Percentiles rank a stretch among this genome's conserved stretches.
phyloP scores from a whole-genome alignment of 2,888 invertebrate species.

The Protodeltote pygarga region DNA sequence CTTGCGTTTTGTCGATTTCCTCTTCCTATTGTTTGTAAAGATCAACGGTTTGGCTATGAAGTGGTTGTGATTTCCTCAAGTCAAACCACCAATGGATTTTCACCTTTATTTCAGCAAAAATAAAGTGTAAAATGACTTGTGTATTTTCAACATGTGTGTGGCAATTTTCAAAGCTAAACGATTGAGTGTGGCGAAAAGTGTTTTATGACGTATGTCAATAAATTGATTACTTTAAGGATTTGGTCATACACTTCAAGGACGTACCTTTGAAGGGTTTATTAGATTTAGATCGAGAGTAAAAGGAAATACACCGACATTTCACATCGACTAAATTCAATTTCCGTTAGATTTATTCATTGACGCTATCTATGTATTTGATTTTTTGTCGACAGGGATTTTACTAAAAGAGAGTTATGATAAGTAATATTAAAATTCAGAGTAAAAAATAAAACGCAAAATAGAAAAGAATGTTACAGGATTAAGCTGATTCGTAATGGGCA shows the following conservation, averaged over 20 bases:
- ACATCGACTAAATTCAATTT: too few relatives aligned
- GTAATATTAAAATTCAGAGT: too few relatives aligned
- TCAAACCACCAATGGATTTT: not conserved
- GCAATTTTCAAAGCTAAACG: conserved; percentile 8
- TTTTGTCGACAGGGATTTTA: too few relatives aligned
- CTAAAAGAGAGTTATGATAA: too few relatives aligned
- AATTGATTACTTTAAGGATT: conserved; percentile 16
- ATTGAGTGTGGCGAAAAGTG: conserved; percentile 13
- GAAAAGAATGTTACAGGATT: too few relatives aligned
- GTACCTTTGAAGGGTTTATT: not conserved
- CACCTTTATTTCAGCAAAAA: not conserved
- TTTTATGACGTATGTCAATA: conserved; percentile 31
- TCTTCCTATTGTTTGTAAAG: conserved; percentile 42
- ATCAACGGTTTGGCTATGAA: conserved; percentile 50
- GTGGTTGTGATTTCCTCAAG: conserved; percentile 36
- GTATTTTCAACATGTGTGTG: conserved; percentile 1
- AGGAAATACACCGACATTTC: not conserved
- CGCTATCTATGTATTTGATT: too few relatives aligned
- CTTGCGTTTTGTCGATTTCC: conserved; percentile 60
- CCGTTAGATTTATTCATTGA: too few relatives aligned
- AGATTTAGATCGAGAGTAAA: not conserved
- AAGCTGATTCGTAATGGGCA: too few relatives aligned
- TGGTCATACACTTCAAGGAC: not conserved
- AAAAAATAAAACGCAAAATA: too few relatives aligned
- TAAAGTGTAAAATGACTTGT: conserved; percentile 1